Conservation (phyloP, 1,140 invertebrate genomes). For the Periplaneta americana region DNA sequence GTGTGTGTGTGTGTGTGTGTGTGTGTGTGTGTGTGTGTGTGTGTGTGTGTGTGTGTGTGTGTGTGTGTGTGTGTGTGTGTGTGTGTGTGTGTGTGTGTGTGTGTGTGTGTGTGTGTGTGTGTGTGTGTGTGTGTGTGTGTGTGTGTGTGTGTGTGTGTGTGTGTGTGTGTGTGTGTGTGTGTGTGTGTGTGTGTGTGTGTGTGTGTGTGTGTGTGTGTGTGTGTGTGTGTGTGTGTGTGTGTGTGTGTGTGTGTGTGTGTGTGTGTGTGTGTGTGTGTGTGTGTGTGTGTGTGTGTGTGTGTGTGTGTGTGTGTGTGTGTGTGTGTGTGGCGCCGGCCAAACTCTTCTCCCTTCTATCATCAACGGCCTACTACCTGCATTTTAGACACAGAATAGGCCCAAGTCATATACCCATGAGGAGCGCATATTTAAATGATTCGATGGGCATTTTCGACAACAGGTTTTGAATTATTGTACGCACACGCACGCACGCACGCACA, state of each 20-base stretch:
- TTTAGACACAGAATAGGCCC: no score
- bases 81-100: constrained; percentile 21
- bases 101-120: constrained; percentile 22
- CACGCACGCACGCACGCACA: no score
- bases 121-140: constrained; percentile 22
- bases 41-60: constrained; percentile 23
- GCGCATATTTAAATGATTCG: no score
- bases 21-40: constrained; percentile 19
- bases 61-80: constrained; percentile 22
- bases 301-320: constrained; percentile 30
- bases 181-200: constrained; percentile 23
- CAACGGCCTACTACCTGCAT: no score
- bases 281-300: constrained; percentile 22
- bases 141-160: constrained; percentile 21
- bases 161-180: constrained; percentile 22
- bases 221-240: constrained; percentile 23
- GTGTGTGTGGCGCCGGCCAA: constrained; percentile 29
- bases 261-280: constrained; percentile 23
- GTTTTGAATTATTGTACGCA: no score
- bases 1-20: constrained; percentile 21
- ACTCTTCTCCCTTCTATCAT: no score
- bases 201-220: constrained; percentile 23
- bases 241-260: constrained; percentile 23
- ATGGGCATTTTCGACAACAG: no score
- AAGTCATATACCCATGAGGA: no score